Base-by-base conservation (phyloP, 2,888 invertebrate species). In the Phania funesta region DNA sequence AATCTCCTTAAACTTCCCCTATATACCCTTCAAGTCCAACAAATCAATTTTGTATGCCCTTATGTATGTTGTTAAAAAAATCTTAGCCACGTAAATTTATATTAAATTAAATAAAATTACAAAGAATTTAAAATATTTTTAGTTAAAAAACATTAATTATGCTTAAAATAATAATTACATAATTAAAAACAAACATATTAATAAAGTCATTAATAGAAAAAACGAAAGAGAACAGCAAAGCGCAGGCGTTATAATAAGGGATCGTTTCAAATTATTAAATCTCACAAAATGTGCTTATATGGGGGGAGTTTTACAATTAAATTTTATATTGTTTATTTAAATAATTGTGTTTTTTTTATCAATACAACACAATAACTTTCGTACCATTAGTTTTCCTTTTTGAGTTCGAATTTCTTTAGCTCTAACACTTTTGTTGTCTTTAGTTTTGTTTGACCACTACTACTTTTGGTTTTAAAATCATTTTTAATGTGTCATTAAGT, bases 401-500 rank as follows among this genome's bases (percentile, higher is more conserved):
- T 38, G 11, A 26, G 26, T 38, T 38, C n/a, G 13, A n/a, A 29
- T 2, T 32, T 50, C 22, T 24, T 62, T 13, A 7, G 24, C 13
- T 18, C 18, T 20, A 50, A 44, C 67, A 26, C 1, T 54, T 65
- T 65, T 41, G 67, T 74, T 80, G 68, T 68, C 68, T 54, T 62
- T 29, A 54, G 54, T 68, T 50, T 54, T 64, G 52, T 82, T 44
- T 56, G 11, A 8, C 52, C 52, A 58, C 20, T 56, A n/a, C n/a
- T 50, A 54, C 24, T 65, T 52, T 68, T 64, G 70, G 58, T n/a
- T 78, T 74, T 74, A 74, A 76, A 56, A 52, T 78, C 74, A 29
- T 67, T 74, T n/a, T 82, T 82, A 76, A 76, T 78, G 82, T 82
- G 82, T 82, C 82, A 82, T 82, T 78, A 81, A 81, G 65, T 60